These are phyloP conservation scores for Tanytarsus gracilentus DNA, from an alignment of 2,888 invertebrate species.

Conservation along the genomic window DNA sequence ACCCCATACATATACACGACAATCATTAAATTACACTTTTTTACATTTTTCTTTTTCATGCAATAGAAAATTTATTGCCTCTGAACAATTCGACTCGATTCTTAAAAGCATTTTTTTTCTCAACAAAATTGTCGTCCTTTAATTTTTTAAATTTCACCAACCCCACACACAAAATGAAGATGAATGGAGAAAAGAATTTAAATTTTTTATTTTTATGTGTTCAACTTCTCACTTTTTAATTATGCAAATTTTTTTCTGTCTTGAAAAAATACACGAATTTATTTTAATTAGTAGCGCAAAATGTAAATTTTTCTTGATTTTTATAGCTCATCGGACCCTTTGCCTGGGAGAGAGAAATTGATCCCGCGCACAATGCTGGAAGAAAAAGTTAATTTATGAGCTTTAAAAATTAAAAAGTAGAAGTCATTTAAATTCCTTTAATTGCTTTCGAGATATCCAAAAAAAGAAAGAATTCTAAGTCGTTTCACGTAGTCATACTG, in stretches of 20 bases:
- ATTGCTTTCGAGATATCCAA: conserved; percentile 18
- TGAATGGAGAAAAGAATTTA: background rate
- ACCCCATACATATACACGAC: conserved; percentile 19
- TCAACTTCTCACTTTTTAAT: conserved; percentile 25
- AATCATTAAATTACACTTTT: conserved; percentile 18
- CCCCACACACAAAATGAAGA: background rate
- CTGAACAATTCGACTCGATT: conserved; percentile 12
- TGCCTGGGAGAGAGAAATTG: background rate
- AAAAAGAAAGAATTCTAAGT: background rate
- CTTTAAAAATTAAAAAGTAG: conserved; percentile 5
- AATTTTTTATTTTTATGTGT: conserved; percentile 19
- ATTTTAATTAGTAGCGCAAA: conserved; percentile 21
- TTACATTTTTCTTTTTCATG: background rate
- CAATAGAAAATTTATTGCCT: conserved; percentile 16
- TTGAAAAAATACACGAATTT: conserved; percentile 17
- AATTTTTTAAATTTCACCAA: background rate
- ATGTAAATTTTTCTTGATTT: background rate
- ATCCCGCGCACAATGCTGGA: background rate
- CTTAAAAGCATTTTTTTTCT: background rate
- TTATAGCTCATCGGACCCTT: background rate
- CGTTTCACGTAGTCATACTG: background rate
- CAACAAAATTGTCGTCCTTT: background rate
- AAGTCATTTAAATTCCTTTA: conserved; percentile 8
- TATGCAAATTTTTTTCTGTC: conserved; percentile 18
- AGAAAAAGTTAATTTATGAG: conserved; percentile 21